A percentile compares a stretch with the other conserved stretches of the same genome.
Conservation (phyloP, 2,888 invertebrate genomes). For the Prosapia bicincta region DNA sequence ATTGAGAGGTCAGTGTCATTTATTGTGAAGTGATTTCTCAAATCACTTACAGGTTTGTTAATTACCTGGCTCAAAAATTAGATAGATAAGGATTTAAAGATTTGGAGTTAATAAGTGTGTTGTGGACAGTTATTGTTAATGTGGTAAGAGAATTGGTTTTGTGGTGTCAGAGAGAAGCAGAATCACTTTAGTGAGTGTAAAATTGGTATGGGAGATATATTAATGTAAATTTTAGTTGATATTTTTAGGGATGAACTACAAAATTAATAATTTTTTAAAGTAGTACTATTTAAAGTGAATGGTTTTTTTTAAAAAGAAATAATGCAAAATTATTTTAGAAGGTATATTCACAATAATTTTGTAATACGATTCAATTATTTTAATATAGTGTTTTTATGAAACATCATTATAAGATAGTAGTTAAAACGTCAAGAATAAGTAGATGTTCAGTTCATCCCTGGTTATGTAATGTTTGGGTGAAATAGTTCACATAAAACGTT, state of each 20-base stretch:
- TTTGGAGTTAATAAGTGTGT: not conserved
- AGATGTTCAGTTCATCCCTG: not conserved
- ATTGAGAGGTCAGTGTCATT: not conserved
- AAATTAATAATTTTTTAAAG: too few species aligned
- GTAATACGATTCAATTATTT: too few species aligned
- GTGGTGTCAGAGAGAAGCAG: too few species aligned
- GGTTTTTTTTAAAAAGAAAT: too few species aligned
- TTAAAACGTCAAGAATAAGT: too few species aligned
- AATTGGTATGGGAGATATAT: not conserved
- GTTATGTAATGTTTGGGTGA: not conserved
- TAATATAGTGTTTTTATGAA: too few species aligned
- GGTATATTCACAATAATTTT: too few species aligned
- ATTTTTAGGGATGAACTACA: too few species aligned
- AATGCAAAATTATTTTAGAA: too few species aligned
- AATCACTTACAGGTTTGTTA: conserved; percentile 13
- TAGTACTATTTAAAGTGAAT: too few species aligned
- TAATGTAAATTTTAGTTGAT: not conserved
- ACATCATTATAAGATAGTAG: too few species aligned
- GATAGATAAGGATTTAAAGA: not conserved
- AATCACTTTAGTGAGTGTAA: not conserved
- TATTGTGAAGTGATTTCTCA: not conserved
- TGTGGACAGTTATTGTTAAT: conserved; percentile 8
- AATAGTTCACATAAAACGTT: not conserved
- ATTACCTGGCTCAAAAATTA: conserved; percentile 24
- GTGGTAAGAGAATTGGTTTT: not conserved